phyloP scores from a whole-genome alignment of 2,797 vertebrate genomes.

The Tamandua tetradactyla region DNA sequence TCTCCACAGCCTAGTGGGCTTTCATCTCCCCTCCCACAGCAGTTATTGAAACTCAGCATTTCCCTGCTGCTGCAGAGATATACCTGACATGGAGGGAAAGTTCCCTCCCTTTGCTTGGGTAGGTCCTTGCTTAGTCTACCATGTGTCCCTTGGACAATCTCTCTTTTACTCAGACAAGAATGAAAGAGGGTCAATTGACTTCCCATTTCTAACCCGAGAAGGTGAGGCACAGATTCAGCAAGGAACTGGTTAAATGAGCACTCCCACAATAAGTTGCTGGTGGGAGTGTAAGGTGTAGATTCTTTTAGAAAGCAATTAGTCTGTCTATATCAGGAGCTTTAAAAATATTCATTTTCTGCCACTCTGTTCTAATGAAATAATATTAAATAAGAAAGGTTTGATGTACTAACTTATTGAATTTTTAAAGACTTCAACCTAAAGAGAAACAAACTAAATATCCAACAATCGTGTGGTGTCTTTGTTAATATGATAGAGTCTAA shows the following conservation, averaged over 20 bases:
- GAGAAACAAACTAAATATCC: background rate
- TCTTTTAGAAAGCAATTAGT: background rate
- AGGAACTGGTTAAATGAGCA: background rate
- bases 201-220: background rate
- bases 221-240: background rate
- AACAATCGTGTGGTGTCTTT: background rate
- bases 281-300: background rate
- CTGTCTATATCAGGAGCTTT: background rate
- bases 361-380: background rate
- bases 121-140: too few relatives aligned
- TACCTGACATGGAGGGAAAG: accelerated
- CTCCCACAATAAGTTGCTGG: accelerated
- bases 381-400: background rate
- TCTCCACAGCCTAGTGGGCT: background rate
- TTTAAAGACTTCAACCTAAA: background rate
- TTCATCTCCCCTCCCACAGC: background rate
- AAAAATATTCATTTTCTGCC: background rate
- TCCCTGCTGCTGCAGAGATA: background rate
- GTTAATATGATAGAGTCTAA: background rate
- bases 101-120: background rate
- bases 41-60: background rate
- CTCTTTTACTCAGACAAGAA: background rate
- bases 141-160: background rate
- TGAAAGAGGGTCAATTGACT: background rate
- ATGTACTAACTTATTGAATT: background rate